Evolutionary conservation across 2,888 invertebrate genomes (phyloP), one percentile per base, ranked within the genome.

Genomic region (Clusia tigrina): DNA sequence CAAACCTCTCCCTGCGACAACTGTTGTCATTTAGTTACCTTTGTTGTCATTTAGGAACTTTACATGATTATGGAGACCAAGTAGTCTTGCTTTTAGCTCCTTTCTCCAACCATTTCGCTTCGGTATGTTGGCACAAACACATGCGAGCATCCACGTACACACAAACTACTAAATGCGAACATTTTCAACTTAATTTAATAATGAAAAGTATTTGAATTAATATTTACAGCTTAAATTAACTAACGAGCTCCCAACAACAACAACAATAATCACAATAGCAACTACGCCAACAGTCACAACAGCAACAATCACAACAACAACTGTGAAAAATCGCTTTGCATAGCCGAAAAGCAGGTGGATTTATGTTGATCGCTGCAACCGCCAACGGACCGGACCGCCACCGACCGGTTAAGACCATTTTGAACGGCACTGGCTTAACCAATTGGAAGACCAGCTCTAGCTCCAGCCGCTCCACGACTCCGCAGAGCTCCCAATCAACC

Each of bases 171-270:
- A n/a, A 17, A 42, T 64, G 42, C 42, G 15, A 42, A 15, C 52
- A 42, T 58, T 37, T 26, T 58, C 62, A 60, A 64, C 70, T 68
- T 76, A 76, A 70, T 75, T 71, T 68, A 76, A 76, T 74, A 76
- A 74, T 76, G 75, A 69, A 76, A 75, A 66, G 70, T 66, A 62
- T 62, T 69, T 71, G 68, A 68, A 70, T 72, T 76, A 76, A 75
- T 76, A 74, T 76, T 75, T 76, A 75, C 75, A 75, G 73, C 75
- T 69, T 71, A 76, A 74, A 76, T 76, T 76, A 76, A 74, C 76
- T 76, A 76, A 74, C 76, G 75, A 76, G 76, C 75, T 68, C n/a
- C n/a, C n/a, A n/a, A n/a, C n/a, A n/a, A n/a, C n/a, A n/a, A n/a
- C n/a, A n/a, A n/a, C n/a, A n/a, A n/a, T n/a, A n/a, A n/a, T n/a